phyloP scores from a whole-genome alignment of 2,113 vertebrate species.

The Mormoops blainvillei region DNA sequence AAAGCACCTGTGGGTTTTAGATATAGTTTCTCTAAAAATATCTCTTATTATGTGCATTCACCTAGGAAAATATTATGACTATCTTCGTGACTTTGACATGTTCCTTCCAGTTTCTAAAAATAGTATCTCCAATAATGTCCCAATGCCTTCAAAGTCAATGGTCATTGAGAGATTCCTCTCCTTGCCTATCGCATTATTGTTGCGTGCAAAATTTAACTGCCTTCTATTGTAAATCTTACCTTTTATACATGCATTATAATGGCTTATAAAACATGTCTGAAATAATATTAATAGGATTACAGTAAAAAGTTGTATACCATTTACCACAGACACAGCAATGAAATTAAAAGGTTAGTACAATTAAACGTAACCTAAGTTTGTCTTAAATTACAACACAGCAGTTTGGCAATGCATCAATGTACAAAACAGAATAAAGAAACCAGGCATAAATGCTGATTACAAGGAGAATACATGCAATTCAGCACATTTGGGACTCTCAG shows the following conservation, averaged over 20 bases:
- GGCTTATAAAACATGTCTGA: not conserved
- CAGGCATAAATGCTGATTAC: not conserved
- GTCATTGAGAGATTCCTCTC: not conserved
- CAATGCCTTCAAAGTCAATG: not conserved
- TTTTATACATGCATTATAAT: not conserved
- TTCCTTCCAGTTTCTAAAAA: not conserved
- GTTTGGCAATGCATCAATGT: not conserved
- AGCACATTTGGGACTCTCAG: not conserved
- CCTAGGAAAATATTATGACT: constrained; percentile 1
- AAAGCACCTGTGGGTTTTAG: not conserved
- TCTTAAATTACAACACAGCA: constrained; percentile 14
- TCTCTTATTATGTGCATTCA: not conserved
- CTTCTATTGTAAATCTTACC: not conserved
- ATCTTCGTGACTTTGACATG: not conserved
- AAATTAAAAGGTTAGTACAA: not conserved
- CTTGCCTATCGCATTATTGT: not conserved
- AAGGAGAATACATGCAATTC: not conserved
- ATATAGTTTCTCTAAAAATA: not conserved
- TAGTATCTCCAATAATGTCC: not conserved
- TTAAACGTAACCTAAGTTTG: not conserved
- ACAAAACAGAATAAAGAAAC: constrained; percentile 1
- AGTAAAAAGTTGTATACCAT: not conserved
- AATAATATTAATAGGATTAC: not conserved
- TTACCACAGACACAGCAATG: not conserved
- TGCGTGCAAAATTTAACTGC: not conserved